Percentiles rank a stretch among this genome's conserved stretches.
These are phyloP conservation scores for Xyrichtys novacula DNA, from an alignment of 2,797 vertebrate genomes.

Conservation along the genomic window DNA sequence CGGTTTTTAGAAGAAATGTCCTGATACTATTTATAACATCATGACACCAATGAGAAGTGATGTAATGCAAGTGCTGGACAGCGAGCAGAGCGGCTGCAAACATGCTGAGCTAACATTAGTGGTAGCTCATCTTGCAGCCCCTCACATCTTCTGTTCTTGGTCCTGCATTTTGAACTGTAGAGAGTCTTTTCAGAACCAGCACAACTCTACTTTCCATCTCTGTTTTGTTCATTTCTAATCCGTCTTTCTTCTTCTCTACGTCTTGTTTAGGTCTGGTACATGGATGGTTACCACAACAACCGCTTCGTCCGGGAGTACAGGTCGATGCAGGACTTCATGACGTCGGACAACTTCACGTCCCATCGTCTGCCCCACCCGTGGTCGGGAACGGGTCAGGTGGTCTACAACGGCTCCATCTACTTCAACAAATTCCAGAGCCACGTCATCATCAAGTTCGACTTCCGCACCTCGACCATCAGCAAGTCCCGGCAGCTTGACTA, in stretches of 20 bases:
- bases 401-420: constrained; percentile 98
- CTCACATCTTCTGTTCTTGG: no score
- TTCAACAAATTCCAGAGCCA: constrained; percentile 99
- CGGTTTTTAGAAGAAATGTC: background rate
- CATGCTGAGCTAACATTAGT: no score
- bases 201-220: background rate
- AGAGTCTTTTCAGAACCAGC: no score
- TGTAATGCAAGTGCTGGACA: background rate
- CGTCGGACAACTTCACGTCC: constrained; percentile 95
- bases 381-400: constrained; percentile 97
- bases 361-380: constrained; percentile 98
- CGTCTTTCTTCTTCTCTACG: background rate
- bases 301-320: constrained; percentile 96
- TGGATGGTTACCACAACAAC: constrained; percentile 99
- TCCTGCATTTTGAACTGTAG: no score
- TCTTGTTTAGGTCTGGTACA: constrained; percentile 93
- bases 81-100: no score
- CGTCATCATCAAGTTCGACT: constrained; percentile 96
- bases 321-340: constrained; percentile 96
- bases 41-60: background rate
- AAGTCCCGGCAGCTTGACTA: constrained; percentile 95
- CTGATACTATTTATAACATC: background rate
- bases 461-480: constrained; percentile 93
- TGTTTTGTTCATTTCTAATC: background rate
- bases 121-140: no score